A percentile compares a stretch with the other conserved stretches of the same genome.
Evolutionary conservation across 2,888 invertebrate genomes (phyloP).

Genomic region (Xestia c-nigrum): DNA sequence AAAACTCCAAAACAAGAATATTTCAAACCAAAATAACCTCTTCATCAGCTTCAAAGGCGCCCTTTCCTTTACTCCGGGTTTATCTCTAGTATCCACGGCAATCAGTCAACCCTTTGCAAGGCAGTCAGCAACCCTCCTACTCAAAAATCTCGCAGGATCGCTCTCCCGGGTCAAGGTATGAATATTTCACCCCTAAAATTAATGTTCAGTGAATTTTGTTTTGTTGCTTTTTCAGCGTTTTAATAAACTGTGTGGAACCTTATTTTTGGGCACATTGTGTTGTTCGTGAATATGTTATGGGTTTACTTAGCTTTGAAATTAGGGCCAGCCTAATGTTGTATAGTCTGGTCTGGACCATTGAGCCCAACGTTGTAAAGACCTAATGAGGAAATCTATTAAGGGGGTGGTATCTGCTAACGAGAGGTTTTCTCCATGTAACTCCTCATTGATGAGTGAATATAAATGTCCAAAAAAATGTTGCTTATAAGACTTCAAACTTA

Average conservation of each 20-base stretch:
- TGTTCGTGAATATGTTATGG: neutral
- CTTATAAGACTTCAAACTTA: too few relatives aligned
- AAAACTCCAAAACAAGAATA: neutral
- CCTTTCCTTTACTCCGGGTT: conserved; percentile 19
- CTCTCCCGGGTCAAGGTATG: conserved; percentile 16
- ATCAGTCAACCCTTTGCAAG: conserved; percentile 41
- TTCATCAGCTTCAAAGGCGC: conserved; percentile 12
- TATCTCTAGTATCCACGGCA: conserved; percentile 41
- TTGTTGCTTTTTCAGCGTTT: conserved; percentile 13
- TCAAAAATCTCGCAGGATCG: conserved; percentile 31
- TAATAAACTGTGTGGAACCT: neutral
- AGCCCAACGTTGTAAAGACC: neutral
- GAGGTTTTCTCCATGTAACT: too few relatives aligned
- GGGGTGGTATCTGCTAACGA: too few relatives aligned
- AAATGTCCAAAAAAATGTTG: too few relatives aligned
- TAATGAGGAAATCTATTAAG: conserved; percentile 4
- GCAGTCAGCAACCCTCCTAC: conserved; percentile 36
- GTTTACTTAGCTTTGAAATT: neutral
- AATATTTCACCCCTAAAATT: conserved; percentile 38
- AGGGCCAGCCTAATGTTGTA: neutral
- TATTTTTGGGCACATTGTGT: conserved; percentile 2
- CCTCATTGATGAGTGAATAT: too few relatives aligned
- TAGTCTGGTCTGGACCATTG: neutral
- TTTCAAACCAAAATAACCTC: neutral
- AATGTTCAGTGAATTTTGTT: conserved; percentile 15